Evolutionary conservation across 2,797 vertebrate genomes (phyloP).

Genomic region (Gambelia wislizenii): DNA sequence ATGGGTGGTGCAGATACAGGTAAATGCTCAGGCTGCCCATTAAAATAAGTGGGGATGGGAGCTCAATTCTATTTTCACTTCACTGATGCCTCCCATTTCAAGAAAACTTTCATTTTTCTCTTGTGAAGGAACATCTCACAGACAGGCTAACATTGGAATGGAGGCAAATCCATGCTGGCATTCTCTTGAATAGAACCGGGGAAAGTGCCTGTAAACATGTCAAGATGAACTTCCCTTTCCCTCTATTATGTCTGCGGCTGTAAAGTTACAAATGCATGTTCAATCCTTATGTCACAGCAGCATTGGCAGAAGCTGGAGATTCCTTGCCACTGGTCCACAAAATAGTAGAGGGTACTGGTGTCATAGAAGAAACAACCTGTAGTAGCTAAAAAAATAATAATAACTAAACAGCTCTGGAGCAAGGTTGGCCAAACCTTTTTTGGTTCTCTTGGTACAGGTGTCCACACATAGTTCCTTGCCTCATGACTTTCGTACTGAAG

Average conservation of each 20-base stretch:
- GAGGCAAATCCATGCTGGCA: background rate
- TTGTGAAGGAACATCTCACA: background rate
- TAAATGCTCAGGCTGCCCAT: background rate
- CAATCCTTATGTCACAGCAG: too few relatives aligned
- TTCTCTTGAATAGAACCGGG: background rate
- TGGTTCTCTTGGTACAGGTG: constrained; percentile 68
- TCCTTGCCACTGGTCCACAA: background rate
- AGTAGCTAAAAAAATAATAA: background rate
- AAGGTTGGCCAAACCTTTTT: constrained; percentile 58
- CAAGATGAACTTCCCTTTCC: background rate
- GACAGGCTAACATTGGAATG: background rate
- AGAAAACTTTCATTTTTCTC: background rate
- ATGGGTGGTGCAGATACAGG: background rate
- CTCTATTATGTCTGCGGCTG: background rate
- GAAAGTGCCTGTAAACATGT: background rate
- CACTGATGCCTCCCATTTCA: background rate
- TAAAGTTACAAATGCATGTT: background rate
- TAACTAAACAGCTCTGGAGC: background rate
- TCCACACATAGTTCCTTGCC: constrained; percentile 73
- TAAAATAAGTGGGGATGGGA: background rate
- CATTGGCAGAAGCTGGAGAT: background rate
- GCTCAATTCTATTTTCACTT: background rate
- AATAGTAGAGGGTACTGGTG: background rate
- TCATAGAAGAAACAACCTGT: background rate
- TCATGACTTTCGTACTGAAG: constrained; percentile 88